phyloP scores from a whole-genome alignment of 2,113 vertebrate genomes.

The Boleophthalmus pectinirostris region DNA sequence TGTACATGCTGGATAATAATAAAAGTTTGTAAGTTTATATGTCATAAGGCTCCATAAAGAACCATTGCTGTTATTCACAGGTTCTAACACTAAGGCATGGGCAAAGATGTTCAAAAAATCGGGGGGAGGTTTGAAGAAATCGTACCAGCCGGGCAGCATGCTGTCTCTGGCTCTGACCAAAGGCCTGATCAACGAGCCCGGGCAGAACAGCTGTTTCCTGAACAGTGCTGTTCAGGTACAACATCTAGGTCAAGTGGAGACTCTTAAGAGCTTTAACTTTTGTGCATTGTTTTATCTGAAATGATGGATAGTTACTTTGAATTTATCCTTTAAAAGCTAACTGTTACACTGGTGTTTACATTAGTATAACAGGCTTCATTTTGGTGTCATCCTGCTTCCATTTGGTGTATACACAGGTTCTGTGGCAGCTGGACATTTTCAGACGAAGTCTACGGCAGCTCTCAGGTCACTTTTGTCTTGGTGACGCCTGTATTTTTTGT shows the following conservation, averaged over 20 bases:
- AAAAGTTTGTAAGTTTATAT: not conserved
- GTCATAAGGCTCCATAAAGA: no score
- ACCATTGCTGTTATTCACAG: slow-evolving; percentile 11
- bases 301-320: not conserved
- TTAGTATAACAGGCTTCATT: not conserved
- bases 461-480: slow-evolving; percentile 93
- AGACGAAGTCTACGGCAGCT: slow-evolving; percentile 92
- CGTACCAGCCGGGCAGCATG: slow-evolving; percentile 95
- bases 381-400: not conserved
- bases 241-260: not conserved
- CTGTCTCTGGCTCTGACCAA: slow-evolving; percentile 94
- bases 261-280: not conserved
- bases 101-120: slow-evolving; percentile 93
- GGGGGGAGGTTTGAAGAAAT: slow-evolving; percentile 87
- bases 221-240: slow-evolving; percentile 97
- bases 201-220: slow-evolving; percentile 99
- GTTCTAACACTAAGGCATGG: slow-evolving; percentile 88
- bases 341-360: not conserved
- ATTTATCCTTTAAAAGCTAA: not conserved
- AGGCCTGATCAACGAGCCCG: slow-evolving; percentile 93
- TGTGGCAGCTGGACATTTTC: slow-evolving; percentile 98
- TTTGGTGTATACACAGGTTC: slow-evolving; percentile 78
- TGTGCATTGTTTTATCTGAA: not conserved
- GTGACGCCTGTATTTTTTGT: slow-evolving; percentile 96
- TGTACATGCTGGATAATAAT: not conserved